Evolutionary conservation across 2,888 invertebrate species (phyloP).

Genomic region (Psylliodes chrysocephalus): DNA sequence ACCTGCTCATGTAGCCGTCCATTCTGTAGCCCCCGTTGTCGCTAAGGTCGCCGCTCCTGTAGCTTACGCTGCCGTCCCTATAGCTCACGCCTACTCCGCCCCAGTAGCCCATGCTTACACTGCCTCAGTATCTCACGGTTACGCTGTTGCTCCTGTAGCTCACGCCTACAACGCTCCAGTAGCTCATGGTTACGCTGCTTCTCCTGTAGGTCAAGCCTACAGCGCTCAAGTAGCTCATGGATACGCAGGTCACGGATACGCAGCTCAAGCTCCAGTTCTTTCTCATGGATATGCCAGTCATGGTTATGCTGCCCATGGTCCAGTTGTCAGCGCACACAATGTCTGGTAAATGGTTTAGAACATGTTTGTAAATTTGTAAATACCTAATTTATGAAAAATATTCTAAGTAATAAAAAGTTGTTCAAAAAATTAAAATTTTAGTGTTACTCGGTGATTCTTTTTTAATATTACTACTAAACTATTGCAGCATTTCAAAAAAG

Average conservation of each 20-base stretch:
- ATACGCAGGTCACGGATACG: conserved; percentile 36
- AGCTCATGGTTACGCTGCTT: conserved; percentile 30
- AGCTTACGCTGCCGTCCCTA: conserved; percentile 31
- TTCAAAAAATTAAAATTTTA: background rate
- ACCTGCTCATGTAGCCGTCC: conserved; percentile 50
- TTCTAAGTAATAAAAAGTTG: conserved; percentile 3
- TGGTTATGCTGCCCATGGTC: conserved; percentile 37
- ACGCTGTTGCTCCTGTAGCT: conserved; percentile 25
- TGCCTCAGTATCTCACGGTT: conserved; percentile 35
- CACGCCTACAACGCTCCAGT: conserved; percentile 32
- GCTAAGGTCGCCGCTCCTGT: conserved; percentile 45
- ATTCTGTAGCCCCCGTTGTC: background rate
- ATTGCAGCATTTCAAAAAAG: too few relatives aligned
- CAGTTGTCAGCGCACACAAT: conserved; percentile 39
- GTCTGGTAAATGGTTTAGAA: conserved; percentile 60
- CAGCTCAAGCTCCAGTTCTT: conserved; percentile 31
- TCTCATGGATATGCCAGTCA: conserved; percentile 23
- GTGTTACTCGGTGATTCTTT: too few relatives aligned
- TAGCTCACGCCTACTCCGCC: conserved; percentile 38
- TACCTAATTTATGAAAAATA: background rate
- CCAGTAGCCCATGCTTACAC: conserved; percentile 39
- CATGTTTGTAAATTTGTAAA: background rate
- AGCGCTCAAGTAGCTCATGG: conserved; percentile 29
- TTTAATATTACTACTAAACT: too few relatives aligned
- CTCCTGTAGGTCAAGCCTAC: conserved; percentile 6